Percentiles rank a stretch among this genome's conserved stretches.
phyloP scores from a whole-genome alignment of 2,888 invertebrate genomes.

The Linnaemya vulpina region DNA sequence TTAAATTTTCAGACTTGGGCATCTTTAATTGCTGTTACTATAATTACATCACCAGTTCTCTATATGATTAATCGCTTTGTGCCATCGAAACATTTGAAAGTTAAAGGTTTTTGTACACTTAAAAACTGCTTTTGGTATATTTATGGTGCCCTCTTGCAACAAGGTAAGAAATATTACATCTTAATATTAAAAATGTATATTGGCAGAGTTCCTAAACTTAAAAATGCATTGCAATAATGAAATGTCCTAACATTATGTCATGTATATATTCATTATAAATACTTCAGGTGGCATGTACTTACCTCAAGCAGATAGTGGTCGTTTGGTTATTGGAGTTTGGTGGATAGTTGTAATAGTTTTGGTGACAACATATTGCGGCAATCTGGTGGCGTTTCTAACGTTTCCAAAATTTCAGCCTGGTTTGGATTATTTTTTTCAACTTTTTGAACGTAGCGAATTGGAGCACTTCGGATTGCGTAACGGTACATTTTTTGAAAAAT shows the following conservation, averaged over 20 bases:
- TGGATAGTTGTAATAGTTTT: conserved; percentile 95
- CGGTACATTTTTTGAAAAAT: conserved; percentile 89
- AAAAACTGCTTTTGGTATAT: conserved; percentile 86
- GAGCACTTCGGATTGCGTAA: conserved; percentile 90
- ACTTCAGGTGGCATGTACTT: conserved; percentile 91
- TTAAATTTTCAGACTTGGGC: conserved; percentile 88
- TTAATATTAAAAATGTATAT: not conserved
- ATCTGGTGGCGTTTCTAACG: conserved; percentile 95
- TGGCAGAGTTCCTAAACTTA: no score
- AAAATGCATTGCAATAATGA: no score
- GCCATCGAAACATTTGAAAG: conserved; percentile 83
- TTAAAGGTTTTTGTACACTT: conserved; percentile 83
- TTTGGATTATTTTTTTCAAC: conserved; percentile 79
- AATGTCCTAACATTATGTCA: no score
- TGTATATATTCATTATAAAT: not conserved
- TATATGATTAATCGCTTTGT: conserved; percentile 89
- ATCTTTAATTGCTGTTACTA: conserved; percentile 88
- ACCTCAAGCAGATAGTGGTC: conserved; percentile 92
- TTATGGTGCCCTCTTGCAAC: conserved; percentile 94
- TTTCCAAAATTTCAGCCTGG: conserved; percentile 88
- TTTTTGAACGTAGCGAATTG: conserved; percentile 83
- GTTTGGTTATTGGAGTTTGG: conserved; percentile 94
- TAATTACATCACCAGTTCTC: conserved; percentile 90
- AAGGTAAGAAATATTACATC: conserved; percentile 86
- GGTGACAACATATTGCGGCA: conserved; percentile 96